These are phyloP conservation scores for Xestia sexstrigata DNA, from an alignment of 2,888 invertebrate genomes.

Conservation along the genomic window DNA sequence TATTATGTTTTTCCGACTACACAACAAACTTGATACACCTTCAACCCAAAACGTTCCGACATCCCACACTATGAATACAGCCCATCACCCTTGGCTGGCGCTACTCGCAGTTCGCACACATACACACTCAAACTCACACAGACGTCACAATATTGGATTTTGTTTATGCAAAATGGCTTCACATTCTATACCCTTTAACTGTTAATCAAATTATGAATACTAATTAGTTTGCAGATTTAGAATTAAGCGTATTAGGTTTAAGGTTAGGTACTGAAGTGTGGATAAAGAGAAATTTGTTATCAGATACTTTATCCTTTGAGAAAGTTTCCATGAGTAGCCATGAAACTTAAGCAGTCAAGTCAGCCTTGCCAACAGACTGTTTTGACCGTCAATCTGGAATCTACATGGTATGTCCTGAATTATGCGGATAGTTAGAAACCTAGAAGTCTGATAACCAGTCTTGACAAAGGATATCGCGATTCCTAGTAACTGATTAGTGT, in stretches of 20 bases:
- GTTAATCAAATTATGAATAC: conserved; percentile 70
- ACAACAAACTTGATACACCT: neutral
- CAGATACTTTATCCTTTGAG: neutral
- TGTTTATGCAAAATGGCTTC: conserved; percentile 86
- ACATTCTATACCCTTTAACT: conserved; percentile 68
- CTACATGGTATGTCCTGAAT: neutral
- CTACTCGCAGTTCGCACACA: conserved; percentile 70
- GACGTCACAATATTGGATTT: conserved; percentile 84
- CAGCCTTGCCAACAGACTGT: neutral
- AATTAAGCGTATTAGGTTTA: conserved; percentile 15
- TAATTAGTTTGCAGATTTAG: conserved; percentile 68
- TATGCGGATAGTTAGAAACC: too few relatives aligned
- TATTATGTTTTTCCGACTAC: neutral
- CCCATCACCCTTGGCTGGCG: conserved; percentile 72
- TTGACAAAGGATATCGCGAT: too few relatives aligned
- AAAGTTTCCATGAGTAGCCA: neutral
- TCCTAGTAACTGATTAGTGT: too few relatives aligned
- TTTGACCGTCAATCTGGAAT: neutral
- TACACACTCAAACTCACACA: conserved; percentile 68
- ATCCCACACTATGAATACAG: conserved; percentile 69
- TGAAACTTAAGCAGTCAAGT: neutral
- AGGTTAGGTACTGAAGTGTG: neutral
- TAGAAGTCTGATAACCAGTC: neutral
- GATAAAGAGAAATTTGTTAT: neutral
- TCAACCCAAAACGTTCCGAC: conserved; percentile 14